Evolutionary conservation across 1,140 invertebrate genomes (phyloP), one percentile per base, ranked within the genome.

Genomic region (Bombus fervidus): DNA sequence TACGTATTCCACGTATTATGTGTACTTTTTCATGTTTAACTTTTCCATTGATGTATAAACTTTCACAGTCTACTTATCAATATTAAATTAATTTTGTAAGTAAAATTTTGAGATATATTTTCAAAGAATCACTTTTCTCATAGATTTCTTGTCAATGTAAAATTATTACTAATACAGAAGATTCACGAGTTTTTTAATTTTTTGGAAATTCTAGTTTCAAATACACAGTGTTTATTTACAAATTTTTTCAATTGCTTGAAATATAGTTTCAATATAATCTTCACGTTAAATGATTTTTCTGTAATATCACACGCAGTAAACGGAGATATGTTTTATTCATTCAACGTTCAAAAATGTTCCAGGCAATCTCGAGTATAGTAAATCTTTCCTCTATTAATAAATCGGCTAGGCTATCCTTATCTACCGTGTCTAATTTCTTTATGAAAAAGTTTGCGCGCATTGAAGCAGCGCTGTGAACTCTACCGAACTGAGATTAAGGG

Each of bases 401-500:
- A 5, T 66, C 28, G 15, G 12, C 0, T 15, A 9, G n/a, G 39
- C 0, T 13, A 28, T 41, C 12, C 25, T 71, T 68, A 47, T 2
- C 39, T n/a, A 18, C 4, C 2, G 25, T 25, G 43, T 66, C 1
- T 41, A n/a, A 77, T 47, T 47, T 31, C 37, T 79, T 59, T 15
- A 9, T 10, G 31, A 57, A n/a, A 80, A 84, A 43, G 5, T 37
- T 78, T 57, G 18, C 34, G 13, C 18, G n/a, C 31, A 18, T 62
- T 53, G 47, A 53, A 43, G 10, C 31, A 83, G 73, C 53, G 41
- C 69, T 57, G 37, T 31, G 25, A 53, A 64, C 3, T 15, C 47
- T 43, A 43, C 81, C 66, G 59, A 64, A 43, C n/a, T 64, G 59
- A 86, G 73, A 79, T 85, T 78, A 79, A 64, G 59, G 34, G 31